Evolutionary conservation across 2,888 invertebrate genomes (phyloP).

Genomic region (Synergus gifuensis): DNA sequence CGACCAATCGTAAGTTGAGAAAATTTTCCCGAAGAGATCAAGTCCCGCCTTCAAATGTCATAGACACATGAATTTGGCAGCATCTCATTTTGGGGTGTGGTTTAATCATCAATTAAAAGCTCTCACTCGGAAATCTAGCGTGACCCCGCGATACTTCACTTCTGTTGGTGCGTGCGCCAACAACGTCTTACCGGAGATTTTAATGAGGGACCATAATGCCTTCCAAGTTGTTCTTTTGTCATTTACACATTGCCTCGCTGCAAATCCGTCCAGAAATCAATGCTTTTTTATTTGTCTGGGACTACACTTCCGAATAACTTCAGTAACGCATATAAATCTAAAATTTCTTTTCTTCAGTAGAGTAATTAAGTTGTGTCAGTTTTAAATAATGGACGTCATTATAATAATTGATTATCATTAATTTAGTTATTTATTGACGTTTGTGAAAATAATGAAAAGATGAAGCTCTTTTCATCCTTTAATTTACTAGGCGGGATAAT

Average conservation of each 20-base stretch:
- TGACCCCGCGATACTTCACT: constrained; percentile 44
- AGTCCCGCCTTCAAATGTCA: constrained; percentile 68
- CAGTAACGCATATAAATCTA: no score
- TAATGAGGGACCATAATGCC: constrained; percentile 45
- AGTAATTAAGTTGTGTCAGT: no score
- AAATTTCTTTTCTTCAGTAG: no score
- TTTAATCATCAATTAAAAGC: constrained; percentile 64
- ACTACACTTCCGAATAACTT: neutral
- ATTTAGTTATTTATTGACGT: no score
- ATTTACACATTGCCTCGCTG: constrained; percentile 17
- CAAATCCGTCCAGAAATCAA: constrained; percentile 31
- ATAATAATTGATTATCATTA: no score
- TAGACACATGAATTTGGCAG: constrained; percentile 64
- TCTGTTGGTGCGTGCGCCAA: constrained; percentile 31
- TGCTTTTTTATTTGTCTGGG: neutral
- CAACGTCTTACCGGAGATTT: constrained; percentile 49
- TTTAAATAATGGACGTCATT: no score
- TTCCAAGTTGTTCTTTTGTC: constrained; percentile 29
- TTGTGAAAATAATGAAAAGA: no score
- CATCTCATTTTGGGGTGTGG: constrained; percentile 67
- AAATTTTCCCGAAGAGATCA: constrained; percentile 63
- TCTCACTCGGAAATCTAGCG: constrained; percentile 43
- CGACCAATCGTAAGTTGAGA: constrained; percentile 68
- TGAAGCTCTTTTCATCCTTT: neutral
- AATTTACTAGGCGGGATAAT: neutral